These are phyloP conservation scores for Monopis laevigella DNA, from an alignment of 2,888 invertebrate species.

Conservation along the genomic window DNA sequence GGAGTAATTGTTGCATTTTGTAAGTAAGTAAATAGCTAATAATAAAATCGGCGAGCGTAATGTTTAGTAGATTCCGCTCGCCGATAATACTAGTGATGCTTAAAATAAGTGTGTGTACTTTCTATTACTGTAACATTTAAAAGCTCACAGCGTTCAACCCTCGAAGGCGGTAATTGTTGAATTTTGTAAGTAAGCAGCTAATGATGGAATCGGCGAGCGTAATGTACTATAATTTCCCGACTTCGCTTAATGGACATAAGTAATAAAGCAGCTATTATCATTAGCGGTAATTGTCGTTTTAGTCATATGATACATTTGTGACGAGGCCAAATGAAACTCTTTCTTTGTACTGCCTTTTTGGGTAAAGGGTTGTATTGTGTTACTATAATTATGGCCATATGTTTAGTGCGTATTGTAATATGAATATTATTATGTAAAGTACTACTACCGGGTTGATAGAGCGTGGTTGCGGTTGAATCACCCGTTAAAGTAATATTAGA, in stretches of 20 bases:
- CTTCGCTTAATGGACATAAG: conserved; percentile 34
- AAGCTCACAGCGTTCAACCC: too few relatives aligned
- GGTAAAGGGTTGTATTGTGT: background rate
- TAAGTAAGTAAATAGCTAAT: conserved; percentile 7
- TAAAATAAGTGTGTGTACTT: too few relatives aligned
- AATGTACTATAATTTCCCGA: conserved; percentile 9
- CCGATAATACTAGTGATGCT: too few relatives aligned
- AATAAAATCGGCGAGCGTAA: conserved; percentile 14
- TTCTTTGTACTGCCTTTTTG: too few relatives aligned
- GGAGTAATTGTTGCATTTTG: conserved; percentile 10
- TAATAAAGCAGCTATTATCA: conserved; percentile 44
- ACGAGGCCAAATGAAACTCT: conserved; percentile 10
- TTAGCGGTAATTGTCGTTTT: conserved; percentile 39
- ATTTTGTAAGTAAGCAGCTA: conserved; percentile 6
- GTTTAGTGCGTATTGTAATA: background rate
- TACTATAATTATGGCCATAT: background rate
- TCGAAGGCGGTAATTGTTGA: conserved; percentile 7
- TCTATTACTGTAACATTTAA: too few relatives aligned
- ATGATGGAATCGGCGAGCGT: conserved; percentile 14
- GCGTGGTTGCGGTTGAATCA: too few relatives aligned
- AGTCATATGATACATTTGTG: conserved; percentile 13
- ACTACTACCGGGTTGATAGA: too few relatives aligned
- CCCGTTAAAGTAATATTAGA: too few relatives aligned
- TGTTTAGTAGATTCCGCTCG: conserved; percentile 3
- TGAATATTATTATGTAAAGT: background rate